Percentiles rank a stretch among this genome's conserved stretches.
phyloP scores from a whole-genome alignment of 2,113 vertebrate species.

The Neolamprologus fasciatus region DNA sequence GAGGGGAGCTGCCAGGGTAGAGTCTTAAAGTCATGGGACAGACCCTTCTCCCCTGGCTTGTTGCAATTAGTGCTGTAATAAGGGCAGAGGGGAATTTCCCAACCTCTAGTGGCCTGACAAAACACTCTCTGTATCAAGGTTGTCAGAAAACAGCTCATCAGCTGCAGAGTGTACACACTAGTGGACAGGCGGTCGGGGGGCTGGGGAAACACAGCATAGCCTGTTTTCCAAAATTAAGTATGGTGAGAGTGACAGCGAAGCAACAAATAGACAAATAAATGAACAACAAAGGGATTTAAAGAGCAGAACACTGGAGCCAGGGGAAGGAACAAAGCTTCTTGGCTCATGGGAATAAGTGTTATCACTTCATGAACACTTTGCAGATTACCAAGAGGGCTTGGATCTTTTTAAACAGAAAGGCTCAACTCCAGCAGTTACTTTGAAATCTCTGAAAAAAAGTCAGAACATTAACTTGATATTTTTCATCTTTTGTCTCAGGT shows the following conservation, averaged over 20 bases:
- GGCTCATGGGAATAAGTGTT: background rate
- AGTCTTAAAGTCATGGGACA: background rate
- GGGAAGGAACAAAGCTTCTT: slow-evolving; percentile 3
- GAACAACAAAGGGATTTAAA: slow-evolving; percentile 41
- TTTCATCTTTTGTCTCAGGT: background rate
- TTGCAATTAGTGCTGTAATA: slow-evolving; percentile 47
- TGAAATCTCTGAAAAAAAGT: background rate
- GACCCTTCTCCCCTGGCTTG: background rate
- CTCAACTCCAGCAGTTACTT: background rate
- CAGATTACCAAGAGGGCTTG: background rate
- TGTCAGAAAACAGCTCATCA: slow-evolving; percentile 7
- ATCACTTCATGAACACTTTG: slow-evolving; percentile 13
- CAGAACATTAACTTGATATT: background rate
- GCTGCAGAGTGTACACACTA: background rate
- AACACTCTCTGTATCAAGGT: background rate
- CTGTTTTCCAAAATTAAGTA: slow-evolving; percentile 8
- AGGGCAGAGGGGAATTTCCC: slow-evolving; percentile 29
- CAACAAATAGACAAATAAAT: slow-evolving; percentile 4
- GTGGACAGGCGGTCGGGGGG: background rate
- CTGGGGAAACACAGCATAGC: background rate
- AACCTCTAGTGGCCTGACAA: background rate
- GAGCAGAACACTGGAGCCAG: background rate
- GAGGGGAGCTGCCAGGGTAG: background rate
- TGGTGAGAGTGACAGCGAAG: slow-evolving; percentile 26
- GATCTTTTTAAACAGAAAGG: background rate